A percentile compares a stretch with the other conserved stretches of the same genome.
These are phyloP conservation scores for Diadophis punctatus DNA, from an alignment of 2,113 vertebrate genomes.

Conservation along the genomic window DNA sequence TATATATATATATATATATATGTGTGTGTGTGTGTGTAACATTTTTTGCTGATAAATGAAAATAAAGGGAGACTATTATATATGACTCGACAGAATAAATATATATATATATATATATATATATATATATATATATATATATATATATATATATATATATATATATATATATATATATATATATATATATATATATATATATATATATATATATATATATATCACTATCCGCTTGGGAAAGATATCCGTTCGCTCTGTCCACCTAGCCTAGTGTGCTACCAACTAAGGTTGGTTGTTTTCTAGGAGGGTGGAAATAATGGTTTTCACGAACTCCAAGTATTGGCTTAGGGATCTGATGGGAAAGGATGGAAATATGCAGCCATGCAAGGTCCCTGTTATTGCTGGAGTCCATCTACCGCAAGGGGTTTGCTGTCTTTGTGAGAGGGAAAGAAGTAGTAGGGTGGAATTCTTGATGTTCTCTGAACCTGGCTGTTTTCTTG, in stretches of 20 bases:
- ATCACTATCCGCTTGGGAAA: conserved; percentile 1
- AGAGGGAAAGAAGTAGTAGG: neutral
- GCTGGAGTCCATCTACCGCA: conserved; percentile 29
- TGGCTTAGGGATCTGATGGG: neutral
- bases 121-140: too few species aligned
- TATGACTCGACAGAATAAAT: too few species aligned
- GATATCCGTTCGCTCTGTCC: conserved; percentile 8
- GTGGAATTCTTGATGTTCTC: neutral
- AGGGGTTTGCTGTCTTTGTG: conserved; percentile 30
- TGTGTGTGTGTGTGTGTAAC: too few species aligned
- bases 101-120: too few species aligned
- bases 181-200: too few species aligned
- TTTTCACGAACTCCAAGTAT: conserved; percentile 14
- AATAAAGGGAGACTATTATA: too few species aligned
- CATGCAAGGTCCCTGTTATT: conserved; percentile 30
- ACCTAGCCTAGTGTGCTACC: conserved; percentile 7
- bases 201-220: neutral
- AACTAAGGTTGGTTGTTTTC: conserved; percentile 26
- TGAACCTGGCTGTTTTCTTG: too few species aligned
- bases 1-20: too few species aligned
- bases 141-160: too few species aligned
- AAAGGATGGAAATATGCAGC: conserved; percentile 19
- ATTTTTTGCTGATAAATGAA: too few species aligned
- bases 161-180: too few species aligned
- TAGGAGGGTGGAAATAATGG: neutral